Conservation (phyloP, 2,113 vertebrate species). For the Crypturellus undulatus region DNA sequence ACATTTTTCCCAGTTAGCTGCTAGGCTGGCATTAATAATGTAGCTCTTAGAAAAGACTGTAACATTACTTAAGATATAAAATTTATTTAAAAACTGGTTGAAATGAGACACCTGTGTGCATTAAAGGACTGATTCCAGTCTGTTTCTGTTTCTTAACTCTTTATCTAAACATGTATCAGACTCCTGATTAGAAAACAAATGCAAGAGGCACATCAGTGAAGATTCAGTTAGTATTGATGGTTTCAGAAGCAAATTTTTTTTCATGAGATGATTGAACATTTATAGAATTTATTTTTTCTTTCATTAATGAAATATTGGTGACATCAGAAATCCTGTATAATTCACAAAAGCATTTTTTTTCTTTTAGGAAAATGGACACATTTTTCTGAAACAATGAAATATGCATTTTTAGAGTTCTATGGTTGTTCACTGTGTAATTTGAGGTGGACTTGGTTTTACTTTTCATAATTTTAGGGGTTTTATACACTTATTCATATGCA, state of each 20-base stretch:
- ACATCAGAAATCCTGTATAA: neutral
- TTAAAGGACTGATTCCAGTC: neutral
- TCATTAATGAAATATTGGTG: neutral
- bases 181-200: neutral
- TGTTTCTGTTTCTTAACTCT: neutral
- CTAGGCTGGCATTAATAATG: neutral
- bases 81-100: neutral
- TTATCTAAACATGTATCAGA: neutral
- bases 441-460: neutral
- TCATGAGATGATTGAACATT: neutral
- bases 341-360: neutral
- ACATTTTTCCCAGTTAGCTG: neutral
- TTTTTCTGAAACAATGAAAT: neutral
- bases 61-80: neutral
- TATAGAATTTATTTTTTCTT: neutral
- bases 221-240: neutral
- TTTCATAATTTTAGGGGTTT: neutral
- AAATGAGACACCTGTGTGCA: neutral
- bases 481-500: neutral
- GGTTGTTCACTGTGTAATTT: neutral
- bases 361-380: neutral
- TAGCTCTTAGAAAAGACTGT: neutral
- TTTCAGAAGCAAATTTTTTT: neutral
- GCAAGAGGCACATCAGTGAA: neutral
- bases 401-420: neutral